Conservation (phyloP, 2,797 vertebrate genomes). For the Propithecus deckenii region DNA sequence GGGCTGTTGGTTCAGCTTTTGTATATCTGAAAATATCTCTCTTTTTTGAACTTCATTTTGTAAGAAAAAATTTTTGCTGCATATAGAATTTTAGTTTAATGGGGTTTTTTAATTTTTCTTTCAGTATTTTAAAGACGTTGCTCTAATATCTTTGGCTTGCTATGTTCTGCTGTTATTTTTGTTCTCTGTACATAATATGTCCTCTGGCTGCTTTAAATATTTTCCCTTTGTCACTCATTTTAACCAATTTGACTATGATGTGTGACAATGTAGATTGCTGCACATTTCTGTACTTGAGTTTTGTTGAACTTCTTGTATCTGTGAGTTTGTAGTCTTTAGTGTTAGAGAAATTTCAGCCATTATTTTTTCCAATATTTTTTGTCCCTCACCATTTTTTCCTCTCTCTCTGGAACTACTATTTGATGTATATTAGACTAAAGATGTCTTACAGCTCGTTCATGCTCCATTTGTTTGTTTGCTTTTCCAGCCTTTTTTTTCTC, state of each 20-base stretch:
- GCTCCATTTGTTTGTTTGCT: not conserved
- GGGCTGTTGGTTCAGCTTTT: not conserved
- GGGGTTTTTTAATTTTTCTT: not conserved
- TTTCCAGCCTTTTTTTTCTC: not conserved
- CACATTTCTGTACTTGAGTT: not conserved
- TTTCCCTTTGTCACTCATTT: not conserved
- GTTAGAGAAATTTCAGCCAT: not conserved
- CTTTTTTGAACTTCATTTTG: not conserved
- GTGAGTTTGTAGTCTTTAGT: not conserved
- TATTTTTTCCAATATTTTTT: not conserved
- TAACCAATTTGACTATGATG: not conserved
- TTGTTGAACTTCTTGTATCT: not conserved
- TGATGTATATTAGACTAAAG: not conserved
- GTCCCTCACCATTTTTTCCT: not conserved
- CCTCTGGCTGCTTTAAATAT: not conserved
- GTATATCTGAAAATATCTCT: not conserved
- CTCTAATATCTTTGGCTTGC: not conserved
- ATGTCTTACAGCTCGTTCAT: not conserved
- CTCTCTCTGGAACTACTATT: not conserved
- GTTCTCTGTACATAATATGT: not conserved
- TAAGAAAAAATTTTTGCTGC: not conserved
- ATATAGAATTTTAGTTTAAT: not conserved
- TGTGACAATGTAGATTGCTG: not conserved
- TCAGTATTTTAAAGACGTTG: not conserved
- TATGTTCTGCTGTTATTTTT: conserved; percentile 3